Evolutionary conservation across 2,797 vertebrate species (phyloP).

Genomic region (Melanotaenia parkinsoni): DNA sequence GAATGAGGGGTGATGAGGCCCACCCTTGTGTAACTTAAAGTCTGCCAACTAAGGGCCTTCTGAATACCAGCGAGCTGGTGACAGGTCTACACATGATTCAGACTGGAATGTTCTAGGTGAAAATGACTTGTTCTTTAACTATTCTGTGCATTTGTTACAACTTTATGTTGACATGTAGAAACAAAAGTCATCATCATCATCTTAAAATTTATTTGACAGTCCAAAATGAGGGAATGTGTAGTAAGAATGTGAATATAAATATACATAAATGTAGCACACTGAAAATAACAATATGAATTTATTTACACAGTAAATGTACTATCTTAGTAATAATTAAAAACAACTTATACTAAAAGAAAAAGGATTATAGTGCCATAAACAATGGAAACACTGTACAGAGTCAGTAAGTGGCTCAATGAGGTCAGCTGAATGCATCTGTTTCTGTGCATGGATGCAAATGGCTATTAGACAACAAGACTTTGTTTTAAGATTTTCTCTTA

Average conservation of each 20-base stretch:
- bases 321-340: not conserved
- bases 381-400: not conserved
- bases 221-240: not conserved
- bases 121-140: not conserved
- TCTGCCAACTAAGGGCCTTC: not conserved
- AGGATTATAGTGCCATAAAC: too few relatives aligned
- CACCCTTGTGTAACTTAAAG: too few relatives aligned
- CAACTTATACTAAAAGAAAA: not conserved
- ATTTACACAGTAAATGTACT: not conserved
- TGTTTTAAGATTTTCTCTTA: not conserved
- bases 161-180: rapidly evolving
- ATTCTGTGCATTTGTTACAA: not conserved
- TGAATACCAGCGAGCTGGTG: too few relatives aligned
- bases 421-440: not conserved
- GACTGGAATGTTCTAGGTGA: constrained; percentile 14
- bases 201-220: not conserved
- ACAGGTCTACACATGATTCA: constrained; percentile 39
- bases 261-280: not conserved
- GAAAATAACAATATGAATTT: not conserved
- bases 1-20: not conserved
- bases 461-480: not conserved
- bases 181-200: not conserved
- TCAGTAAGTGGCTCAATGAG: not conserved
- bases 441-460: not conserved
- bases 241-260: not conserved